Percentiles rank a stretch among this genome's conserved stretches.
These are phyloP conservation scores for Timema cristinae DNA, from an alignment of 2,888 invertebrate species.

Conservation along the genomic window DNA sequence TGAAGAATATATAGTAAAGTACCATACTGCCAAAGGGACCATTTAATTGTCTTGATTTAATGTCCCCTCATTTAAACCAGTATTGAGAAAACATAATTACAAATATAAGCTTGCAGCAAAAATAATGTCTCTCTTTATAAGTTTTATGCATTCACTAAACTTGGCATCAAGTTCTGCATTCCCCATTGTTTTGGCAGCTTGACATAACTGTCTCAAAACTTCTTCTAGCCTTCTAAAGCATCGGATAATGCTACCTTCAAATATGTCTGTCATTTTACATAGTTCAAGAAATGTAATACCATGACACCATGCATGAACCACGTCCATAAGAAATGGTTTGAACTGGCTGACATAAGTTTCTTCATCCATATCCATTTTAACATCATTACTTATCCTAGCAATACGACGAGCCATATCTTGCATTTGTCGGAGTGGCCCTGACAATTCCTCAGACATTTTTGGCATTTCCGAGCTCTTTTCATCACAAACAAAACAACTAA, in stretches of 20 bases:
- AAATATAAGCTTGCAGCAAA: slow-evolving; percentile 98
- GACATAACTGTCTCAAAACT: slow-evolving; percentile 88
- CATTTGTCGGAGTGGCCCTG: slow-evolving; percentile 84
- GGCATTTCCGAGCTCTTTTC: slow-evolving; percentile 81
- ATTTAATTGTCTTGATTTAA: too few relatives aligned
- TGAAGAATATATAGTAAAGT: too few relatives aligned
- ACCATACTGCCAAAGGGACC: too few relatives aligned
- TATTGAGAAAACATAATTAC: slow-evolving; percentile 46
- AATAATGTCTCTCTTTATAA: slow-evolving; percentile 97
- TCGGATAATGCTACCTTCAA: slow-evolving; percentile 85
- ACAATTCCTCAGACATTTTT: slow-evolving; percentile 79
- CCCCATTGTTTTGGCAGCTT: slow-evolving; percentile 95
- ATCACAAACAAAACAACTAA: slow-evolving; percentile 90
- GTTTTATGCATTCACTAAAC: slow-evolving; percentile 85
- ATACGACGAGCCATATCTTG: slow-evolving; percentile 92
- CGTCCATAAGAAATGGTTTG: slow-evolving; percentile 94
- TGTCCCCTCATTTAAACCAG: too few relatives aligned
- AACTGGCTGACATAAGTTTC: slow-evolving; percentile 88
- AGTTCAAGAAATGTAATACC: slow-evolving; percentile 88
- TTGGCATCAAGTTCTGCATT: slow-evolving; percentile 94
- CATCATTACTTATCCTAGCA: slow-evolving; percentile 74
- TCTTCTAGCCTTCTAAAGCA: slow-evolving; percentile 97
- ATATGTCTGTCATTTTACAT: slow-evolving; percentile 94
- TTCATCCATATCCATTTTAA: slow-evolving; percentile 83
- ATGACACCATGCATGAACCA: slow-evolving; percentile 93